Conservation (phyloP, 2,113 vertebrate species). For the Puffinus mauretanicus region DNA sequence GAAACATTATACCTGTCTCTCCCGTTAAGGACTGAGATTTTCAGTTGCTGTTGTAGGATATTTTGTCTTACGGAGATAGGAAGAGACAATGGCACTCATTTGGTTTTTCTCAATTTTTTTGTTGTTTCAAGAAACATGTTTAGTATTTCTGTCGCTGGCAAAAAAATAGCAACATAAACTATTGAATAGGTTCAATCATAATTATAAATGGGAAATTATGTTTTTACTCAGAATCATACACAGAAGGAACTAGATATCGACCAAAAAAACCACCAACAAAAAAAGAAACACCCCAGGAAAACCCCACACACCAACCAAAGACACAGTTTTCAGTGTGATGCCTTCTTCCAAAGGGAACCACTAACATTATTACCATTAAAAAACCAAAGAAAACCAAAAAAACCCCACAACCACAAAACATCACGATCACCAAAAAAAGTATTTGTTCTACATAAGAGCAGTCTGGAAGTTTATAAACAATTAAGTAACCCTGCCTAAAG, state of each 20-base stretch:
- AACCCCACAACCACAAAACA: neutral
- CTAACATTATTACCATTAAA: neutral
- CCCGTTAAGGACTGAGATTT: neutral
- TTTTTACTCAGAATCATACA: neutral
- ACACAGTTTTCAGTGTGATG: neutral
- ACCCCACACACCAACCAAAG: rapidly evolving
- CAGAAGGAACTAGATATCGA: neutral
- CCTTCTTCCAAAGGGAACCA: neutral
- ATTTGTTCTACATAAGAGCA: neutral
- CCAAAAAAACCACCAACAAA: neutral
- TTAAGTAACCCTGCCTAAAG: neutral
- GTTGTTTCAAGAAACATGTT: neutral
- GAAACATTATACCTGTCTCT: neutral
- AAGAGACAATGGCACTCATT: neutral
- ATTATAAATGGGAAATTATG: neutral
- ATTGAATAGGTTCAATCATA: neutral
- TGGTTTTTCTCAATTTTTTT: neutral
- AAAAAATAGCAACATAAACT: neutral
- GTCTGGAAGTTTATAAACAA: neutral
- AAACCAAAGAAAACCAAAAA: neutral
- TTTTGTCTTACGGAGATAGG: neutral
- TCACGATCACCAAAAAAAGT: neutral
- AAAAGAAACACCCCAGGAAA: neutral
- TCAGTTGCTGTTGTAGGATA: neutral
- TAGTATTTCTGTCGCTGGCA: neutral